Evolutionary conservation across 2,797 vertebrate genomes (phyloP).

Genomic region (Enteromius fasciolatus): DNA sequence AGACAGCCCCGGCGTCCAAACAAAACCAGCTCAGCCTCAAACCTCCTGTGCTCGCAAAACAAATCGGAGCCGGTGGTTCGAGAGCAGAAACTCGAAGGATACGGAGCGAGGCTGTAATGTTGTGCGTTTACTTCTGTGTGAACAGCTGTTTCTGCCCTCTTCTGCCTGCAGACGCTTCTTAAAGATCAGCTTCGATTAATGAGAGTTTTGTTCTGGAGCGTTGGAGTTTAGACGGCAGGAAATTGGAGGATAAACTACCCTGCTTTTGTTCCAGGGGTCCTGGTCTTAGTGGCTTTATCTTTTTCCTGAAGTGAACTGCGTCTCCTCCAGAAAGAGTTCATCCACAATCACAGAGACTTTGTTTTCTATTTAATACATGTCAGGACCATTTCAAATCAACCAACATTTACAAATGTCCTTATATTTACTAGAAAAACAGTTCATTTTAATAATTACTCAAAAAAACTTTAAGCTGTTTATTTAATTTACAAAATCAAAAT

Average conservation of each 20-base stretch:
- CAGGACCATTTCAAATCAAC: not conserved
- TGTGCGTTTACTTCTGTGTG: constrained; percentile 41
- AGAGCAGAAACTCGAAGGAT: not conserved
- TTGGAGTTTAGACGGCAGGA: constrained; percentile 51
- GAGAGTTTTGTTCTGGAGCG: constrained; percentile 45
- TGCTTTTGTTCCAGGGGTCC: constrained; percentile 58
- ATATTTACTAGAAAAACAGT: not conserved
- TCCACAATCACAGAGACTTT: not conserved
- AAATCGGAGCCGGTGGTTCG: too few relatives aligned
- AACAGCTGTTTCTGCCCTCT: constrained; percentile 64
- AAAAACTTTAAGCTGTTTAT: not conserved
- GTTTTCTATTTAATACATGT: not conserved
- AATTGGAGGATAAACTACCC: constrained; percentile 58
- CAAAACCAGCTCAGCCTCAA: constrained; percentile 52
- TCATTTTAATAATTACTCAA: not conserved
- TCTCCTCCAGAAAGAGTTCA: not conserved
- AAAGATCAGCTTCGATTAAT: constrained; percentile 65
- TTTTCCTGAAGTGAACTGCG: constrained; percentile 53
- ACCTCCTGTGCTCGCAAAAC: too few relatives aligned
- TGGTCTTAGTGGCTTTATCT: constrained; percentile 57
- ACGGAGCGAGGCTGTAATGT: constrained; percentile 4
- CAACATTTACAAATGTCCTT: not conserved
- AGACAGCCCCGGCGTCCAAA: constrained; percentile 37
- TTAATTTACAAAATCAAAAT: too few relatives aligned
- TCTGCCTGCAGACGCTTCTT: constrained; percentile 57